Percentiles rank a stretch among this genome's conserved stretches.
Conservation (phyloP, 2,888 invertebrate species). For the Parnassius glacialis region DNA sequence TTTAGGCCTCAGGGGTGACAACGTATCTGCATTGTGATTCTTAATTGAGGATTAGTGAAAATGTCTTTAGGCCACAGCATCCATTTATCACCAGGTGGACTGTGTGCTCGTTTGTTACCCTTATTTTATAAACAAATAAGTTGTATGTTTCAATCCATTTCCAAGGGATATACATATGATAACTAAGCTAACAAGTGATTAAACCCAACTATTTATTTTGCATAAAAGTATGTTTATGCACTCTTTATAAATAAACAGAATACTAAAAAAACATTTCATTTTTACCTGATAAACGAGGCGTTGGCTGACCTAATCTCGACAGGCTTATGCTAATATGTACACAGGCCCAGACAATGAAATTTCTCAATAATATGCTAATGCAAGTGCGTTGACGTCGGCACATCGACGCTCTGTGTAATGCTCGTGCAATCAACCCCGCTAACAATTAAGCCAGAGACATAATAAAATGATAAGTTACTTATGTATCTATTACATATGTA, state of each 20-base stretch:
- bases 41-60: no score
- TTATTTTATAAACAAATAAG: no score
- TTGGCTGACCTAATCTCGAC: slow-evolving; percentile 30
- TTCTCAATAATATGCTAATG: slow-evolving; percentile 32
- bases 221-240: neutral
- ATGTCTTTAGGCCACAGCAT: no score
- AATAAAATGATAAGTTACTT: slow-evolving; percentile 7
- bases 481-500: no score
- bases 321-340: slow-evolving; percentile 25
- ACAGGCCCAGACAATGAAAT: slow-evolving; percentile 26
- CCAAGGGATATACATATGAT: no score
- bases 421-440: slow-evolving; percentile 20
- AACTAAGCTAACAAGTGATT: neutral
- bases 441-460: slow-evolving; percentile 5
- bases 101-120: no score
- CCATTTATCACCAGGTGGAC: no score
- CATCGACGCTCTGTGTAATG: slow-evolving; percentile 3
- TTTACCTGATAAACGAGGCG: slow-evolving; percentile 26
- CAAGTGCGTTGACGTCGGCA: slow-evolving; percentile 22
- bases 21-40: no score
- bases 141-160: no score
- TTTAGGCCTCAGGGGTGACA: no score
- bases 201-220: slow-evolving; percentile 2
- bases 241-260: slow-evolving; percentile 7
- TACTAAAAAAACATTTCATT: slow-evolving; percentile 14